A percentile compares a stretch with the other conserved stretches of the same genome.
These are phyloP conservation scores for Lasioglossum lativentre DNA, from an alignment of 2,888 invertebrate species.

Conservation along the genomic window DNA sequence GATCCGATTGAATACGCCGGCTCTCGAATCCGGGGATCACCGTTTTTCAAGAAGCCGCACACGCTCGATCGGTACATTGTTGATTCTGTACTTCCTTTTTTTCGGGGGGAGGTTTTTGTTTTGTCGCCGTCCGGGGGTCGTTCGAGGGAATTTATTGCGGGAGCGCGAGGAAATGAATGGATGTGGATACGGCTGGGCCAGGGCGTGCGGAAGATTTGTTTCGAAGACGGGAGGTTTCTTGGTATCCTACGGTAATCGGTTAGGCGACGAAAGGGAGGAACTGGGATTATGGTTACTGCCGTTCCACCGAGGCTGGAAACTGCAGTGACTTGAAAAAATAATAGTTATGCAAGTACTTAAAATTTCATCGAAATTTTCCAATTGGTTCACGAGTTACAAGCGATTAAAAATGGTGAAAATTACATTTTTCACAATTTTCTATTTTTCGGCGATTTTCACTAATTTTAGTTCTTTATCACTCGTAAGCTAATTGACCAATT, in stretches of 20 bases:
- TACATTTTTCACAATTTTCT: too few species aligned
- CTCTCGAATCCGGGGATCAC: constrained; percentile 53
- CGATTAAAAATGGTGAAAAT: too few species aligned
- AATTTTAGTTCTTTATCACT: too few species aligned
- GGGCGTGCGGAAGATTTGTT: not conserved
- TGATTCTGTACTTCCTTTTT: not conserved
- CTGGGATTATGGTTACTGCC: too few species aligned
- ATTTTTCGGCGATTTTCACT: too few species aligned
- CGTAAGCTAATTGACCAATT: too few species aligned
- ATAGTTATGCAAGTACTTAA: too few species aligned
- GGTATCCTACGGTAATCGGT: not conserved
- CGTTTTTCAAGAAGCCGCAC: constrained; percentile 57
- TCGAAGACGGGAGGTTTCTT: not conserved
- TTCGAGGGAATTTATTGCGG: constrained; percentile 6
- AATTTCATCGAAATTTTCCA: too few species aligned
- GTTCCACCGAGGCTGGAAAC: too few species aligned
- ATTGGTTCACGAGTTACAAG: too few species aligned
- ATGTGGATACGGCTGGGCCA: not conserved
- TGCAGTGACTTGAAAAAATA: too few species aligned
- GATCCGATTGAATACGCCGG: constrained; percentile 54
- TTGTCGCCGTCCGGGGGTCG: not conserved
- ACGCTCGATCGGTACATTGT: not conserved
- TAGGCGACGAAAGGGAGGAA: too few species aligned
- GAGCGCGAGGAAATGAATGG: not conserved
- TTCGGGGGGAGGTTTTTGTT: not conserved